phyloP scores from a whole-genome alignment of 2,888 invertebrate species.

The Calliscelio sp. region DNA sequence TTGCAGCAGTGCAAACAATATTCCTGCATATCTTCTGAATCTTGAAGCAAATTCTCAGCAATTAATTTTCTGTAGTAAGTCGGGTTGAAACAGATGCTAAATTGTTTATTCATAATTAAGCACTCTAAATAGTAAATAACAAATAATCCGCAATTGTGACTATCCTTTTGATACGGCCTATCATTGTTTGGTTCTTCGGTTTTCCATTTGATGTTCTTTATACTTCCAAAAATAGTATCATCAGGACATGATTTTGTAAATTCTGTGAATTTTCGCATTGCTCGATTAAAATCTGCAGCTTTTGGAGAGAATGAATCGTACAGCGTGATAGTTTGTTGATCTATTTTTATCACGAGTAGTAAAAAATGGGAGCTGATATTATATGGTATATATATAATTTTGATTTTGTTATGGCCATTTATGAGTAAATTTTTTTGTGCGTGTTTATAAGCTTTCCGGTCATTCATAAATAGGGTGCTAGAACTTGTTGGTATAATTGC shows the following conservation, averaged over 20 bases:
- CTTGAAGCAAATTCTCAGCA: slow-evolving; percentile 14
- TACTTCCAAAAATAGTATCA: background rate
- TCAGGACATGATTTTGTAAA: slow-evolving; percentile 16
- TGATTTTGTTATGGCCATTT: background rate
- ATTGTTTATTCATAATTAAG: slow-evolving; percentile 3
- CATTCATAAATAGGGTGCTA: slow-evolving; percentile 4
- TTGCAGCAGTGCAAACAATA: slow-evolving; percentile 24
- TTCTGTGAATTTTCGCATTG: background rate
- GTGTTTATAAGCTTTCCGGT: background rate
- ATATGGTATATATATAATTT: background rate
- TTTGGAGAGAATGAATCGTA: background rate
- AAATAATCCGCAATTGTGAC: slow-evolving; percentile 10
- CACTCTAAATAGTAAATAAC: slow-evolving; percentile 20
- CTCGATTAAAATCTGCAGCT: slow-evolving; percentile 5
- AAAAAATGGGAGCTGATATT: background rate
- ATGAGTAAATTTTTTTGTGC: background rate
- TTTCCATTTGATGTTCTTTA: slow-evolving; percentile 9
- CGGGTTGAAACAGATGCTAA: slow-evolving; percentile 4
- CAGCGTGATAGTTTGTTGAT: background rate
- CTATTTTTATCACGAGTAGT: background rate
- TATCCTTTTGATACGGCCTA: slow-evolving; percentile 21
- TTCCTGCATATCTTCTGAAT: slow-evolving; percentile 20
- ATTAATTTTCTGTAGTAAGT: slow-evolving; percentile 1
- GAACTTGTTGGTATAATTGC: background rate
- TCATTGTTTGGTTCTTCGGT: background rate